Conservation (phyloP, 1,140 invertebrate species). For the Calliphora vicina region DNA sequence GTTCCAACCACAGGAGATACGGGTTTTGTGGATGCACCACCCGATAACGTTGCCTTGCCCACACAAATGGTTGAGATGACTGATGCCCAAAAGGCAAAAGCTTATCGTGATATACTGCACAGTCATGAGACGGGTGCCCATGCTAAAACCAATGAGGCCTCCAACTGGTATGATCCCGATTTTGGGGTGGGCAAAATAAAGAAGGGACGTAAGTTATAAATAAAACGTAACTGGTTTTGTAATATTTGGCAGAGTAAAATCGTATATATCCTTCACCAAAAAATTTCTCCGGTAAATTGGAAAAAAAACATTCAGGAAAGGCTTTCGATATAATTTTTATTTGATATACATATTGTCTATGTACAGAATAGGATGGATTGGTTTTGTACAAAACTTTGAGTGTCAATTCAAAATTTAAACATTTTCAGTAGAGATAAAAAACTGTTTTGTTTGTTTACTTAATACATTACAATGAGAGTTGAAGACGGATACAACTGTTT, state of each 20-base stretch:
- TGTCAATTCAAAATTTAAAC: too few relatives aligned
- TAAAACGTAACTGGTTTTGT: not conserved
- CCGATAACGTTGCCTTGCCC: not conserved
- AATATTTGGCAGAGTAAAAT: too few relatives aligned
- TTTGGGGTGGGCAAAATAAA: conserved; percentile 63
- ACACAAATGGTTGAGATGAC: not conserved
- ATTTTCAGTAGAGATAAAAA: too few relatives aligned
- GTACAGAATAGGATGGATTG: too few relatives aligned
- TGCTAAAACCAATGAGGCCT: conserved; percentile 54
- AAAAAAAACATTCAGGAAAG: not conserved
- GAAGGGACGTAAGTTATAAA: conserved; percentile 51
- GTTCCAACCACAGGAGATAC: conserved; percentile 46
- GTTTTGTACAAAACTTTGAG: too few relatives aligned
- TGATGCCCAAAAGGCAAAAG: conserved; percentile 45
- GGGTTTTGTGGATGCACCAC: not conserved
- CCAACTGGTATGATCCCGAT: conserved; percentile 57
- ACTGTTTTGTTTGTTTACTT: too few relatives aligned
- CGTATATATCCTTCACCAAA: too few relatives aligned
- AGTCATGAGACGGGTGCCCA: conserved; percentile 58
- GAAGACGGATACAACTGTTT: too few relatives aligned
- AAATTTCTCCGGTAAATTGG: too few relatives aligned
- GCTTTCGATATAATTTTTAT: too few relatives aligned
- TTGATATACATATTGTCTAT: too few relatives aligned
- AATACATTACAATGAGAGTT: too few relatives aligned
- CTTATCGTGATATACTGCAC: conserved; percentile 55